Base-by-base conservation (phyloP, 2,797 vertebrate species). In the Apodemus agrarius region DNA sequence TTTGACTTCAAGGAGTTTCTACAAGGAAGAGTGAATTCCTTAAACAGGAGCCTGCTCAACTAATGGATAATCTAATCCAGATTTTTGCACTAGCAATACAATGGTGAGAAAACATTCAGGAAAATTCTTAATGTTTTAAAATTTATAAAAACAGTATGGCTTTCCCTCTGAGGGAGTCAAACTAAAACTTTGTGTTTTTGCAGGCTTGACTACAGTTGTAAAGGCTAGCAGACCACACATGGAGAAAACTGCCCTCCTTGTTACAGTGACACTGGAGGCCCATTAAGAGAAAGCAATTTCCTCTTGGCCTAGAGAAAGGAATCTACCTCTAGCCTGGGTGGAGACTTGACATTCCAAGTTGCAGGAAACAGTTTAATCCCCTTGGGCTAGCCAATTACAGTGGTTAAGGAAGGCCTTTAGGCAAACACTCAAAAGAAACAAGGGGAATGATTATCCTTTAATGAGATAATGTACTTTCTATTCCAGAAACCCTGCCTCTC, bases 71-170 rank as follows among this genome's bases (percentile, higher is more conserved):
- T 17, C 89, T 74, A 93, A 79, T 24, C 16, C 21, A 49, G 34
- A 84, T 65, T n/a, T 67, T 76, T 40, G 31, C 40, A 63, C 43
- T 75, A 61, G 9, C 34, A 54, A 80, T 54, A 80, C 26, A 67
- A 90, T 67, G n/a, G 65, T 69, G n/a, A 37, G 85, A 76, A 84
- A 37, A 31, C 26, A 16, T 81, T 69, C 57, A 65, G 43, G 67
- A 93, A 92, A 72, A 92, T 82, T 85, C 46, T 85, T 40, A 85
- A 65, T 14, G 22, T 59, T 74, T 96, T 93, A 83, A 29, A 49
- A 79, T 65, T n/a, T 88, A 31, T 78, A 95, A 91, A 93, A 34
- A 54, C n/a, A 79, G 40, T 46, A 43, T 54, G 65, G 26, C 5
- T 88, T 74, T 78, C 89, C 16, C 46, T 69, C 65, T 79, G 17